These are phyloP conservation scores for Penaeus vannamei DNA, from an alignment of 1,140 invertebrate species.

Conservation along the genomic window DNA sequence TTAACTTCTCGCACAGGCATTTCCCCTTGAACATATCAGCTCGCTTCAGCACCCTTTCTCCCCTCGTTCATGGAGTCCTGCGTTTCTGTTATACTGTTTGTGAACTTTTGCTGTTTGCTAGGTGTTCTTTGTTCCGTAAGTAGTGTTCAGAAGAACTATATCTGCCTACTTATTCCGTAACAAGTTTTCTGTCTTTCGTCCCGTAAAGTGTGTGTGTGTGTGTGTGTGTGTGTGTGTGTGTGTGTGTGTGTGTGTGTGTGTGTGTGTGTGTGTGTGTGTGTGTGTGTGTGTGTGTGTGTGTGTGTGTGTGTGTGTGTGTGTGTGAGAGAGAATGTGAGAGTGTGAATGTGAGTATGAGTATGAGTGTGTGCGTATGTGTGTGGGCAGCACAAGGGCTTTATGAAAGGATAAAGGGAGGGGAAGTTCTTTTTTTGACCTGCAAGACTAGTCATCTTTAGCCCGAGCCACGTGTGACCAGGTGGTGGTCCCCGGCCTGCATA, in stretches of 20 bases:
- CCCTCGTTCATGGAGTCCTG: too few relatives aligned
- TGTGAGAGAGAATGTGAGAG: not conserved
- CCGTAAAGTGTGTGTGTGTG: not conserved
- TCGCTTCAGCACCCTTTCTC: too few relatives aligned
- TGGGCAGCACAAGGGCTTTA: not conserved
- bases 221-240: slow-evolving; percentile 31
- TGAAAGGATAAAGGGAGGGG: not conserved
- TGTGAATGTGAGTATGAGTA: not conserved
- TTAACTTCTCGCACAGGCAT: too few relatives aligned
- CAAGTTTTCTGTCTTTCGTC: not conserved
- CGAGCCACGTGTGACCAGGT: too few relatives aligned
- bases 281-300: slow-evolving; percentile 35
- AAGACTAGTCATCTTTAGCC: too few relatives aligned
- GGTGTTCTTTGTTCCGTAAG: not conserved
- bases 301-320: slow-evolving; percentile 21
- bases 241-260: slow-evolving; percentile 10
- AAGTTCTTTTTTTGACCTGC: too few relatives aligned
- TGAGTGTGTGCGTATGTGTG: not conserved
- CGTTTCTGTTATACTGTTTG: not conserved
- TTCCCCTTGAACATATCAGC: too few relatives aligned
- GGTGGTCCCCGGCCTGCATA: too few relatives aligned
- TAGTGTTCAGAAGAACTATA: too few relatives aligned
- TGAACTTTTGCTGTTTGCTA: not conserved
- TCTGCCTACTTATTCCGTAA: too few relatives aligned
- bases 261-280: slow-evolving; percentile 52